Percentiles rank a stretch among this genome's conserved stretches.
phyloP scores from a whole-genome alignment of 1,140 invertebrate species.

The Triops longicaudatus region DNA sequence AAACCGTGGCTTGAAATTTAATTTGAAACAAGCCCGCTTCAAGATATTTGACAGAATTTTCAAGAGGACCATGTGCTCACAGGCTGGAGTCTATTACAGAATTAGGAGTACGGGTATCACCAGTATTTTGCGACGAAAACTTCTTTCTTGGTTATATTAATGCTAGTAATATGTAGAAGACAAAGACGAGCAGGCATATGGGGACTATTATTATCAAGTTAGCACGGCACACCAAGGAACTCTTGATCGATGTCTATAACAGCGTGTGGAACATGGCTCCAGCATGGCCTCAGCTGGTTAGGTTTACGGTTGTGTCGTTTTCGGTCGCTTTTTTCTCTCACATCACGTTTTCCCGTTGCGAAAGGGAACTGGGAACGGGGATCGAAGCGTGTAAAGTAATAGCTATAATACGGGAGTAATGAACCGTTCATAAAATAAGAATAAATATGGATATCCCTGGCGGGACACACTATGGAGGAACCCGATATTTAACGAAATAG shows the following conservation, averaged over 20 bases:
- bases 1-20: no score
- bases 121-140: no score
- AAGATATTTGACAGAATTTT: no score
- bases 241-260: constrained; percentile 1
- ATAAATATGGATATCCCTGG: background rate
- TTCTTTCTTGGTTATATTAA: background rate
- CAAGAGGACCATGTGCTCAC: no score
- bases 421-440: background rate
- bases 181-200: background rate
- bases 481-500: background rate
- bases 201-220: background rate
- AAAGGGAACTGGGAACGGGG: background rate
- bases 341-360: background rate
- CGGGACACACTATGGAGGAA: background rate
- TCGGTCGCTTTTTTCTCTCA: background rate
- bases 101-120: no score
- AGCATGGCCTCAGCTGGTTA: background rate
- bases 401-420: background rate
- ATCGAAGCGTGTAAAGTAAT: background rate
- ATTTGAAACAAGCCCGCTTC: no score
- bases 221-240: background rate
- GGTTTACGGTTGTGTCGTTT: background rate
- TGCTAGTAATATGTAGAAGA: background rate
- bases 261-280: background rate
- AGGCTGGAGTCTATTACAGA: no score